phyloP scores from a whole-genome alignment of 2,797 vertebrate species.

The Mormyrops attenuatus region DNA sequence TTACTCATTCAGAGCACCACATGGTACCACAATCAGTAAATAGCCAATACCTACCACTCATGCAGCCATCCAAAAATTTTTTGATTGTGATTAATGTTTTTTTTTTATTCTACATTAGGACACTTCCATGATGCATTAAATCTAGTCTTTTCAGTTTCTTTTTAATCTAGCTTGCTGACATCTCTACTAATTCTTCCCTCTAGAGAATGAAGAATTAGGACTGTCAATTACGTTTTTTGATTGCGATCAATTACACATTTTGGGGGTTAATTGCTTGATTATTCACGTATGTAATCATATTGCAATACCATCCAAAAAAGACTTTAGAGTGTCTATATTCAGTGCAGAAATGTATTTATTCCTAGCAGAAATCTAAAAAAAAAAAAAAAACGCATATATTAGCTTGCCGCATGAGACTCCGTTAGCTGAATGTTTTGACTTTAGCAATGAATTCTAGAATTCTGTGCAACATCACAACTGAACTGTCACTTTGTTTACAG shows the following conservation, averaged over 20 bases:
- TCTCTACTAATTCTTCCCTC: not conserved
- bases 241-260: not conserved
- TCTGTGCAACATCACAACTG: not conserved
- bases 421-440: not conserved
- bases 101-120: not conserved
- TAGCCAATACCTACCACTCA: not conserved
- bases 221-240: not conserved
- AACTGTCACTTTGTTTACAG: not conserved
- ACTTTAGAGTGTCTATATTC: not conserved
- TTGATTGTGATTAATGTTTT: not conserved
- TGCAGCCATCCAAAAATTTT: not conserved
- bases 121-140: not conserved
- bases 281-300: not conserved
- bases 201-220: not conserved
- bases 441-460: not conserved
- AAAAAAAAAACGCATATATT: not conserved
- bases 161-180: not conserved
- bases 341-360: not conserved
- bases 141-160: not conserved
- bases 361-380: not conserved
- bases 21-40: not conserved
- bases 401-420: not conserved
- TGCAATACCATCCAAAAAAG: not conserved
- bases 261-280: not conserved
- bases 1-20: not conserved